A percentile compares a stretch with the other conserved stretches of the same genome.
These are phyloP conservation scores for Drosophila setosimentum DNA, from an alignment of 2,888 invertebrate genomes.

Conservation along the genomic window DNA sequence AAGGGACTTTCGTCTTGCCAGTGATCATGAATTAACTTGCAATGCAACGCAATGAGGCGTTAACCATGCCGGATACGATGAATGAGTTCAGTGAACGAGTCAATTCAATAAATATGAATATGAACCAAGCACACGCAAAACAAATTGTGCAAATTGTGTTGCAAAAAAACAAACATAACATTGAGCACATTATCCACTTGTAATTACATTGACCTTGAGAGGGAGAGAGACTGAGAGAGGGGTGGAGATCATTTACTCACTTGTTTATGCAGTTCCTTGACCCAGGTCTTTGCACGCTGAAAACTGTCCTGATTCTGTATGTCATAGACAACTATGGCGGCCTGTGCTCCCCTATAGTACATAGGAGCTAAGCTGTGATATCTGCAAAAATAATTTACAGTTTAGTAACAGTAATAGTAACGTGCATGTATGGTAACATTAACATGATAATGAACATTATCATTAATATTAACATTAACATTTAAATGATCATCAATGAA, in stretches of 20 bases:
- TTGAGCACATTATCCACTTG: conserved; percentile 20
- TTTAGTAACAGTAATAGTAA: conserved; percentile 5
- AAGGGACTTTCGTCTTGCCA: conserved; percentile 15
- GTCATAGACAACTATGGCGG: conserved; percentile 99
- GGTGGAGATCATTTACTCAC: conserved; percentile 71
- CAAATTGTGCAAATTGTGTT: conserved; percentile 33
- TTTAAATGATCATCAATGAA: too few species aligned
- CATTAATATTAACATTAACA: neutral
- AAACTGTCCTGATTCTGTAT: conserved; percentile 99
- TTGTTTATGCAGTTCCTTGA: conserved; percentile 99
- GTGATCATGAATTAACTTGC: conserved; percentile 10
- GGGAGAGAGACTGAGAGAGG: neutral
- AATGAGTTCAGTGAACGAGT: conserved; percentile 59
- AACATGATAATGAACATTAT: neutral
- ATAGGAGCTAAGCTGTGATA: conserved; percentile 99
- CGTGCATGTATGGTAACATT: neutral
- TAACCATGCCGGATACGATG: conserved; percentile 37
- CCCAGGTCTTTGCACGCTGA: conserved; percentile 99
- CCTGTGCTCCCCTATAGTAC: conserved; percentile 99
- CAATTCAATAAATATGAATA: conserved; percentile 28
- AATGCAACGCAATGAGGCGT: conserved; percentile 45
- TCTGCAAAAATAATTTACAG: conserved; percentile 84
- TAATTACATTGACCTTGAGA: conserved; percentile 18
- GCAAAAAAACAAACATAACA: neutral
- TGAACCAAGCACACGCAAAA: conserved; percentile 23